A percentile compares a stretch with the other conserved stretches of the same genome.
Conservation (phyloP, 2,797 vertebrate genomes). For the Brachyalestes nurse region DNA sequence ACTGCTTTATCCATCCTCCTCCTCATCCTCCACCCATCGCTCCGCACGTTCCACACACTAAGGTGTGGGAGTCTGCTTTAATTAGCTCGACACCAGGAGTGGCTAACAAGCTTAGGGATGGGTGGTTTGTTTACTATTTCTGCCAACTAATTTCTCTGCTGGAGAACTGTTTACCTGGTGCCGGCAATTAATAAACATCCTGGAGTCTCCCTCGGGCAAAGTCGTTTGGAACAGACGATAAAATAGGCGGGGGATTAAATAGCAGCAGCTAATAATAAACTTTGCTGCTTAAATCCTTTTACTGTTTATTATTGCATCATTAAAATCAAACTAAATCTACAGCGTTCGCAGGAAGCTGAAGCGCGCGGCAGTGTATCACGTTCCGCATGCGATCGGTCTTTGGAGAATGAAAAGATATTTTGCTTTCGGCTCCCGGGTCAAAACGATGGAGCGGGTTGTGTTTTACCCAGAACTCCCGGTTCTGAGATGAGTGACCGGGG, state of each 20-base stretch:
- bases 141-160: constrained; percentile 68
- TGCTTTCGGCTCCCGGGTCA: neutral
- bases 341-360: neutral
- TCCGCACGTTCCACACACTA: constrained; percentile 10
- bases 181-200: constrained; percentile 66
- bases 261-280: constrained; percentile 30
- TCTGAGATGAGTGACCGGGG: constrained; percentile 25
- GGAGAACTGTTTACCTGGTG: constrained; percentile 65
- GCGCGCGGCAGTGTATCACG: neutral
- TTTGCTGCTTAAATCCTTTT: constrained; percentile 10
- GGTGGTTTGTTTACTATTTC: constrained; percentile 64
- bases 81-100: constrained; percentile 64
- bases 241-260: constrained; percentile 11
- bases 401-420: neutral
- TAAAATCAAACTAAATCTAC: constrained; percentile 32
- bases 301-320: constrained; percentile 11
- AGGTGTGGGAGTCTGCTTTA: constrained; percentile 61
- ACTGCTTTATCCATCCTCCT: neutral
- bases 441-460: neutral
- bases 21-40: constrained; percentile 41
- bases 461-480: constrained; percentile 11
- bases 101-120: constrained; percentile 67
- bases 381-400: neutral
- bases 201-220: constrained; percentile 60
- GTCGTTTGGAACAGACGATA: constrained; percentile 51